Evolutionary conservation across 2,113 vertebrate genomes (phyloP).

Genomic region (Dicentrarchus labrax): DNA sequence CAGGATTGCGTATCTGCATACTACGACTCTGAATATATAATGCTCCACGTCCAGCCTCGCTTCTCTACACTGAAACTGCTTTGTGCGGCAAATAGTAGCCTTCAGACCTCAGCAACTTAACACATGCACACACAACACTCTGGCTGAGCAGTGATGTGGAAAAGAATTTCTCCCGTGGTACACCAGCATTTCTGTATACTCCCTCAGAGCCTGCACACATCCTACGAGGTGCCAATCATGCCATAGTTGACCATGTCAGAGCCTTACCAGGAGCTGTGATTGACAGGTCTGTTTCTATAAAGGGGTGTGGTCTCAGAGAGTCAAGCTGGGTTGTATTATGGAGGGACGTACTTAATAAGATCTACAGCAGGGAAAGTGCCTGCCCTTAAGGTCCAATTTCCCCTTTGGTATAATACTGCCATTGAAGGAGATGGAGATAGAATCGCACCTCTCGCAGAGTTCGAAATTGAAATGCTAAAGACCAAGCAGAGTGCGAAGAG

Average conservation of each 20-base stretch:
- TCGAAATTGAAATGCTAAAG: conserved; percentile 74
- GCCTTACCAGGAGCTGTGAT: conserved; percentile 48
- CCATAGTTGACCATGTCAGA: conserved; percentile 32
- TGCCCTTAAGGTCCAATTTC: conserved; percentile 72
- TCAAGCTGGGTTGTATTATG: conserved; percentile 73
- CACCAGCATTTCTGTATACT: conserved; percentile 46
- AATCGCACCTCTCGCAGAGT: conserved; percentile 67
- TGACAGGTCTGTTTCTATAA: conserved; percentile 63
- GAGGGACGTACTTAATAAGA: conserved; percentile 71
- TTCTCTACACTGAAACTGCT: conserved; percentile 46
- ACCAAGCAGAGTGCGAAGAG: conserved; percentile 45
- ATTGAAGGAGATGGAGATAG: conserved; percentile 62
- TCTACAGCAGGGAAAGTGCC: conserved; percentile 71
- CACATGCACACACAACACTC: conserved; percentile 53
- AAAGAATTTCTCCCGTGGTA: conserved; percentile 55
- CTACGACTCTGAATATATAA: conserved; percentile 29
- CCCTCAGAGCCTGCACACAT: conserved; percentile 44
- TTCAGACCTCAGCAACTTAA: conserved; percentile 30
- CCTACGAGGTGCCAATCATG: conserved; percentile 68
- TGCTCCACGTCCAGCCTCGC: conserved; percentile 28
- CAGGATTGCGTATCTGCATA: conserved; percentile 54
- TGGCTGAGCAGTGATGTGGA: conserved; percentile 49
- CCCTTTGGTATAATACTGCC: conserved; percentile 63
- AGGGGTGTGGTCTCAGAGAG: conserved; percentile 58
- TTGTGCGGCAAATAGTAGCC: conserved; percentile 39